phyloP scores from a whole-genome alignment of 2,113 vertebrate species.

The Cyphomyrus plagiostoma region DNA sequence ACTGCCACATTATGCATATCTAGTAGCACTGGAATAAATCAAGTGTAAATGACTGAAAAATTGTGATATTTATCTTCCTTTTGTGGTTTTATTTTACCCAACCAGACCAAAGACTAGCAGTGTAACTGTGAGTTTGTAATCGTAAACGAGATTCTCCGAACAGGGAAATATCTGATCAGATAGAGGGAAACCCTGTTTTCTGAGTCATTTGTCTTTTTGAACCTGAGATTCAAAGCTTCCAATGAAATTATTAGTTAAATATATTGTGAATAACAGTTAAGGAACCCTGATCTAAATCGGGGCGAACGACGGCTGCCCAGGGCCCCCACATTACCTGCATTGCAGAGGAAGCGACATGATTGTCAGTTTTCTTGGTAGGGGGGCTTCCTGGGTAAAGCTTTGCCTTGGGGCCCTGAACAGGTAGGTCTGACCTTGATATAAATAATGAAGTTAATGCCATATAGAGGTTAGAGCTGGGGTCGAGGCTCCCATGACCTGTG shows the following conservation, averaged over 20 bases:
- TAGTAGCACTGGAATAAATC: constrained; percentile 62
- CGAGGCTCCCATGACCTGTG: not conserved
- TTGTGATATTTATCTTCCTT: constrained; percentile 38
- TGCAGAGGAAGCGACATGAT: not conserved
- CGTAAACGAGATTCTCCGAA: not conserved
- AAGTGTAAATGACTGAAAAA: constrained; percentile 52
- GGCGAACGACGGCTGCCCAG: not conserved
- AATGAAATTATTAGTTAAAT: not conserved
- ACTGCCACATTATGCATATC: constrained; percentile 59
- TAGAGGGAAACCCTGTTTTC: not conserved
- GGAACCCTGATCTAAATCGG: not conserved
- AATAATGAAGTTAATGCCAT: not conserved
- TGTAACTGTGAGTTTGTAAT: not conserved
- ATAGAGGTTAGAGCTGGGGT: not conserved
- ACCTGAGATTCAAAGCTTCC: not conserved
- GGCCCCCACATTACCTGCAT: not conserved
- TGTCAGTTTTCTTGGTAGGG: not conserved
- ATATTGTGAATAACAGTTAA: not conserved
- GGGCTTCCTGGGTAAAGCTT: not conserved
- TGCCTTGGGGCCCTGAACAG: not conserved
- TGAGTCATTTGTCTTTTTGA: not conserved
- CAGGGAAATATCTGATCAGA: not conserved
- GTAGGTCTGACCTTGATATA: not conserved
- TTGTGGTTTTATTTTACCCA: not conserved
- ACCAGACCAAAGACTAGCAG: not conserved